Base-by-base conservation (phyloP, 2,888 invertebrate genomes). In the Holacanthella duospinosa region DNA sequence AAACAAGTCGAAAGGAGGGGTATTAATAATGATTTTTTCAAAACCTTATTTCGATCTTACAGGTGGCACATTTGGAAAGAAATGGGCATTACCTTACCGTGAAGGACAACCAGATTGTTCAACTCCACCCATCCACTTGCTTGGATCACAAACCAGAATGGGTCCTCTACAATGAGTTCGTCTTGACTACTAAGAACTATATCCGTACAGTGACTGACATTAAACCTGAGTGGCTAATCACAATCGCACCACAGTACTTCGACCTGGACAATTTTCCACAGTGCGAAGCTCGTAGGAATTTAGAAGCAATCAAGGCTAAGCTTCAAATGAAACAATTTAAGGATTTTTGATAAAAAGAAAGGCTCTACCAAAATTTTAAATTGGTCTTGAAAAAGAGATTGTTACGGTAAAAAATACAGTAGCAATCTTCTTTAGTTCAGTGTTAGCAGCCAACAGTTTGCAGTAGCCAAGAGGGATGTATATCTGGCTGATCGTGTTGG, bases 91-190 rank as follows among this genome's bases (percentile, higher is more conserved):
- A 99, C 79, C 82, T 97, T 69, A 99, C 99, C 1, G 94, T 97
- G 69, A 99, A 99, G 78, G 99, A 99, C 81, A 97, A 97, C 81
- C 99, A 99, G 81, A 87, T 93, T 67, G 99, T 99, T 1, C 97
- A 97, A 78, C 83, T 99, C 53, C 99, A 99, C 80, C 99, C 99
- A 0, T 96, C 96, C 71, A 97, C 97, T 9, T 97, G 96, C 76
- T 84, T 99, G 63, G 97, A 97, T 80, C 99, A 99, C 80, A 99
- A 99, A 78, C 99, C 99, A 0, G 99, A 99, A 79, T 99, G 99
- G 99, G 97, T 97, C 48, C 88, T 99, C 65, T 99, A 99, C 81
- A 97, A 99, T 80, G 99, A 99, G 81, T 99, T 99, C 77, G 99
- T 99, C 57, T 82, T 99, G 71, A 99, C 99, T 67, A 96, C 97